Evolutionary conservation across 2,797 vertebrate species (phyloP), one percentile per base, ranked within the genome.

Genomic region (Myotis planiceps): DNA sequence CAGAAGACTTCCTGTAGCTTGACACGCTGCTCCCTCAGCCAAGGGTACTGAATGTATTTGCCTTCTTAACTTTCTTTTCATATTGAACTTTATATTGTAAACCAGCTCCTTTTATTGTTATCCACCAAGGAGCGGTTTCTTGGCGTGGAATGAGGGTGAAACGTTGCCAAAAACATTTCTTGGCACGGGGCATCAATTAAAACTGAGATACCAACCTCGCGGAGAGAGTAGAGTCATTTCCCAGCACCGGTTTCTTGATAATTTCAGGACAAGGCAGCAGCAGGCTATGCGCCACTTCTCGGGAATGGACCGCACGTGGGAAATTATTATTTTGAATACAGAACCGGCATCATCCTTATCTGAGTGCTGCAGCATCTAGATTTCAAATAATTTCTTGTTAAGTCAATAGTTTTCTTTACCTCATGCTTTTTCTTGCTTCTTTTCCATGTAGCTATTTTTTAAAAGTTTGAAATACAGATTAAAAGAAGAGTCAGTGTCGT

Each of bases 1-100:
- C 88, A 87, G 96, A 81, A 93, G 94, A 25, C 80, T 96, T 96
- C 94, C 97, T 97, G 97, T 89, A 96, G 86, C 94, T 74, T 92
- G 92, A 91, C 97, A 71, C 95, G 18, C 0, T 25, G 68, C 39
- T 81, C 68, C 85, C 95, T 96, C 9, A 83, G 88, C 74, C 96
- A 92, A 94, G 81, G 42, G 16, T 37, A 84, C 96, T 85, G 79
- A 75, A 88, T 80, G 79, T 37, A 74, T 93, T 96, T 94, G 34
- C 27, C 65, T 88, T 95, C 96, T 92, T 79, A 82, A 80, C 83
- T 88, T 83, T 29, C 72, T 81, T 88, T 79, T 93, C 65, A 68
- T 1, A 55, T 8, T 84, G 9, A 84, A 95, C 90, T 53, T 45
- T 94, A 92, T 74, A 65, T 34, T 66, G 5, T 81, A 94, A 94